These are phyloP conservation scores for Sebastes paucispinis DNA, from an alignment of 2,797 vertebrate genomes.

Conservation along the genomic window DNA sequence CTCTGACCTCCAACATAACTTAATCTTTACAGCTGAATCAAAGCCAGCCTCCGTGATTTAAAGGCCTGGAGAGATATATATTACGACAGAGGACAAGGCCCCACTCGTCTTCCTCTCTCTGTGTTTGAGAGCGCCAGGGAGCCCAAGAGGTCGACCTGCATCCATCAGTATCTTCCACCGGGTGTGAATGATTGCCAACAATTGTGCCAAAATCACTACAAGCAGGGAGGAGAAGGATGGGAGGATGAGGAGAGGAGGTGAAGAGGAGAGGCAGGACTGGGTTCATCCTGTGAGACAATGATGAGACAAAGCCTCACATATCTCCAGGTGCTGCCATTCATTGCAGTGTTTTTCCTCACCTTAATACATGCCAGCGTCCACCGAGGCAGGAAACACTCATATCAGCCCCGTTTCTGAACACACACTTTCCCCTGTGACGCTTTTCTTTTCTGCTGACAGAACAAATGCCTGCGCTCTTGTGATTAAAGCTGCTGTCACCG, in stretches of 20 bases:
- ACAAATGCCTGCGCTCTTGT: slow-evolving; percentile 51
- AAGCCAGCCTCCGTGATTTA: slow-evolving; percentile 28
- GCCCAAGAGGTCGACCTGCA: slow-evolving; percentile 19
- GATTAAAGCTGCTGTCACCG: slow-evolving; percentile 66
- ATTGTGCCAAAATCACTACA: slow-evolving; percentile 28
- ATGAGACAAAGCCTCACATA: slow-evolving; percentile 3
- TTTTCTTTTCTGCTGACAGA: slow-evolving; percentile 62
- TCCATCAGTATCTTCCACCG: slow-evolving; percentile 30
- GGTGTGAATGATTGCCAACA: slow-evolving; percentile 25
- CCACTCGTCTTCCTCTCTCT: not conserved
- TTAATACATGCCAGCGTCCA: not conserved
- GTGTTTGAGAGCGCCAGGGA: not conserved
- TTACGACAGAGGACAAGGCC: not conserved
- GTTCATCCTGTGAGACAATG: slow-evolving; percentile 5
- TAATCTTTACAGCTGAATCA: slow-evolving; percentile 14
- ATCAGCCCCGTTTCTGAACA: slow-evolving; percentile 23
- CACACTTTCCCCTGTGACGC: slow-evolving; percentile 18
- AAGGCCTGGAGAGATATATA: slow-evolving; percentile 6
- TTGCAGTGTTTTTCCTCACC: slow-evolving; percentile 1
- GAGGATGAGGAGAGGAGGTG: not conserved
- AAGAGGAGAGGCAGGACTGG: not conserved
- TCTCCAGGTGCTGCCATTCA: not conserved
- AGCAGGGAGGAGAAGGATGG: not conserved
- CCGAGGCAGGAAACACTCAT: not conserved
- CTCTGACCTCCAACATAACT: slow-evolving; percentile 13